These are phyloP conservation scores for Andrena praecox DNA, from an alignment of 2,888 invertebrate genomes.

Conservation along the genomic window DNA sequence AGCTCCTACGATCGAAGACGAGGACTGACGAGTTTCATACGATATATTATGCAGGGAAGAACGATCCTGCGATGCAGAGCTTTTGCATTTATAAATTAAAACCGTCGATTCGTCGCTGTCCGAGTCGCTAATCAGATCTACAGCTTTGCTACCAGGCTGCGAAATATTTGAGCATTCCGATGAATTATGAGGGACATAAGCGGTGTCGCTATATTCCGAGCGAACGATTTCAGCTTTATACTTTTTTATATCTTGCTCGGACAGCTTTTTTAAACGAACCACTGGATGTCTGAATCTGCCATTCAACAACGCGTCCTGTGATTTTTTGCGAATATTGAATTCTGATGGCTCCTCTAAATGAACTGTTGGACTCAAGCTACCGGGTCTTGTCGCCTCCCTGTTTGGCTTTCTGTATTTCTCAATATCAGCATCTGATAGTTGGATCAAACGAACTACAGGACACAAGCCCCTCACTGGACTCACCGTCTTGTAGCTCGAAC, in stretches of 20 bases:
- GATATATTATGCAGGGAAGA: no score
- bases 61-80: not conserved
- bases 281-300: no score
- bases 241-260: no score
- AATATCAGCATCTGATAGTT: not conserved
- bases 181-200: no score
- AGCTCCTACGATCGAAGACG: no score
- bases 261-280: no score
- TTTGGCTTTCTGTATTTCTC: not conserved
- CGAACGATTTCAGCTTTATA: no score
- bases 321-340: not conserved
- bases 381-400: not conserved
- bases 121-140: constrained; percentile 18
- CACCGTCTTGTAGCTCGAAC: not conserved
- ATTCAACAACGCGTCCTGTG: no score
- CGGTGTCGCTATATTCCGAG: no score
- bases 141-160: not conserved
- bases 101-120: constrained; percentile 48
- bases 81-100: constrained; percentile 62
- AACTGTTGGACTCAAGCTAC: constrained; percentile 6
- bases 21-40: no score
- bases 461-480: not conserved
- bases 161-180: not conserved
- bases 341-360: constrained; percentile 8
- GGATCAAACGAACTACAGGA: constrained; percentile 9